Conservation (phyloP, 2,113 vertebrate species). For the Holacanthus passer region DNA sequence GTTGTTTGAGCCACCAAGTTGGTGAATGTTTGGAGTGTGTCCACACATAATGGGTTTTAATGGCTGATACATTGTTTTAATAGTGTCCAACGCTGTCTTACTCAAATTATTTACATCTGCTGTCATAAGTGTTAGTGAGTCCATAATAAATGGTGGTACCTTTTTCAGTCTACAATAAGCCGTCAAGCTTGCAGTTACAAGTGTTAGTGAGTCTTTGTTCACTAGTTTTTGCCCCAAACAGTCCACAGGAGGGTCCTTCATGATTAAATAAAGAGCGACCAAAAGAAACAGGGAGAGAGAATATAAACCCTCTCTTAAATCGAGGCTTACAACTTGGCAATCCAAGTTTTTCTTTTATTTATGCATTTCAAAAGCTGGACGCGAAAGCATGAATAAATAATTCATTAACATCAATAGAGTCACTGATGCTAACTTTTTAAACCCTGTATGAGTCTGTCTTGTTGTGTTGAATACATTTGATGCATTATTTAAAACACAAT, state of each 20-base stretch:
- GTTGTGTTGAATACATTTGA: neutral
- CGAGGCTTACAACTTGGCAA: neutral
- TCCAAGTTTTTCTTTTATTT: constrained; percentile 3
- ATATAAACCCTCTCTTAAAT: constrained; percentile 7
- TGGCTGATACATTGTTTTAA: neutral
- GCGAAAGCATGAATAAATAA: neutral
- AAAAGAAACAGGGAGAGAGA: neutral
- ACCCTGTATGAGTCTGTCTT: neutral
- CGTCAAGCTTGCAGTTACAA: neutral
- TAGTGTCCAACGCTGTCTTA: neutral
- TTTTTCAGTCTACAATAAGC: neutral
- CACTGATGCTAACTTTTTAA: neutral
- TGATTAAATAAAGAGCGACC: neutral
- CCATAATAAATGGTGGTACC: neutral
- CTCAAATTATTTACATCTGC: neutral
- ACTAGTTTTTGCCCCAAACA: neutral
- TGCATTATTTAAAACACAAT: constrained; percentile 29
- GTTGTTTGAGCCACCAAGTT: neutral
- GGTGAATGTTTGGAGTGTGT: neutral
- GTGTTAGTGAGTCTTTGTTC: neutral
- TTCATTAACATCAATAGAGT: neutral
- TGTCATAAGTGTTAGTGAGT: neutral
- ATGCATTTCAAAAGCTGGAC: constrained; percentile 4
- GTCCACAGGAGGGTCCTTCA: neutral
- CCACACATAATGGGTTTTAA: neutral